Percentiles rank a stretch among this genome's conserved stretches.
Evolutionary conservation across 2,113 vertebrate species (phyloP).

Genomic region (Hippocampus mohnikei): DNA sequence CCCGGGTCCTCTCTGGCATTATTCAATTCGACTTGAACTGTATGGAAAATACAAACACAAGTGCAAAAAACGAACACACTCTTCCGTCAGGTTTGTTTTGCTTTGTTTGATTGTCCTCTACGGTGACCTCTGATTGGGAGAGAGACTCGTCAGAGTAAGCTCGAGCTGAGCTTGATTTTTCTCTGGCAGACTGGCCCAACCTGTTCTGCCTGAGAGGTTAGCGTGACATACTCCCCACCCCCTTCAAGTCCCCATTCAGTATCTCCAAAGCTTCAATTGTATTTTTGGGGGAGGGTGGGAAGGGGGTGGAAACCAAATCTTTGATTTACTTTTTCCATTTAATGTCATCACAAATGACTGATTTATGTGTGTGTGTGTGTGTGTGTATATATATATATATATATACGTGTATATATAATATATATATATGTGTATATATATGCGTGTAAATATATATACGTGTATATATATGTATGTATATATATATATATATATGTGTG

Average conservation of each 20-base stretch:
- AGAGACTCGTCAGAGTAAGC: constrained; percentile 29
- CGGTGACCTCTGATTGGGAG: constrained; percentile 55
- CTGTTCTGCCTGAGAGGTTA: constrained; percentile 49
- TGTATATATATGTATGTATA: too few species aligned
- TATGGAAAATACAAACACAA: constrained; percentile 40
- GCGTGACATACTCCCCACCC: constrained; percentile 13
- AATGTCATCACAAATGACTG: constrained; percentile 1
- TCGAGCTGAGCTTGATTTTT: constrained; percentile 28
- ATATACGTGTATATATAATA: too few species aligned
- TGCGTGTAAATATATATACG: too few species aligned
- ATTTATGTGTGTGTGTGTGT: neutral
- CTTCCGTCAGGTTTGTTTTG: constrained; percentile 51
- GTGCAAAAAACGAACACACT: constrained; percentile 20
- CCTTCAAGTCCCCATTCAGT: constrained; percentile 25
- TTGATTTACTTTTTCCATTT: neutral
- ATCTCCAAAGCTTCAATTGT: constrained; percentile 18
- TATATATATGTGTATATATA: too few species aligned
- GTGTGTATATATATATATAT: too few species aligned
- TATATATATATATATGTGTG: too few species aligned
- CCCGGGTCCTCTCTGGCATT: constrained; percentile 39
- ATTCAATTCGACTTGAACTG: constrained; percentile 37
- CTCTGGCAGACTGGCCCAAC: constrained; percentile 55
- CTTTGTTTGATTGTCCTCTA: constrained; percentile 54
- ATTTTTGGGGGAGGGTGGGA: neutral
- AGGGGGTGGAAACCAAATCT: too few species aligned